These are phyloP conservation scores for Manis javanica DNA, from an alignment of 2,797 vertebrate genomes.

Conservation along the genomic window DNA sequence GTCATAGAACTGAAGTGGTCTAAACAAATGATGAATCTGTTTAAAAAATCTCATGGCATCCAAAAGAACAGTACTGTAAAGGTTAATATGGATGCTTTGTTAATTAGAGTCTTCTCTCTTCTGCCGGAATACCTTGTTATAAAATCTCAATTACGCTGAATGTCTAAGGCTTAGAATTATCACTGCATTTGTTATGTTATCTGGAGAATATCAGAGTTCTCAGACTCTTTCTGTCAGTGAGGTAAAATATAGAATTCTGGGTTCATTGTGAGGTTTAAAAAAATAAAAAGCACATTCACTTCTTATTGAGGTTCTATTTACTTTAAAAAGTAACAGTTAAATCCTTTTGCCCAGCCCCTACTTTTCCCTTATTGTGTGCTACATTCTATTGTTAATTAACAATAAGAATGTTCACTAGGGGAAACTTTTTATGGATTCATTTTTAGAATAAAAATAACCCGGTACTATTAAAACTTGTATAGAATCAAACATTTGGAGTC, in stretches of 20 bases:
- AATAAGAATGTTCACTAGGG: slow-evolving; percentile 70
- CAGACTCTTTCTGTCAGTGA: slow-evolving; percentile 7
- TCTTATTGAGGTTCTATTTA: slow-evolving; percentile 8
- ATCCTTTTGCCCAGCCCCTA: slow-evolving; percentile 2
- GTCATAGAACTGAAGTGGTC: slow-evolving; percentile 5
- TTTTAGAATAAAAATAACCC: slow-evolving; percentile 58
- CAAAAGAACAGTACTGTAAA: slow-evolving; percentile 25
- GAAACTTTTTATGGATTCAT: slow-evolving; percentile 63
- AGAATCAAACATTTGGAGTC: slow-evolving; percentile 16
- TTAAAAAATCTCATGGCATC: background rate
- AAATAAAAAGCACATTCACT: slow-evolving; percentile 41
- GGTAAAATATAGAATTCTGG: background rate
- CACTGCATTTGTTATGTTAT: background rate
- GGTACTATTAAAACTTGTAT: background rate
- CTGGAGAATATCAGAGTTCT: slow-evolving; percentile 18
- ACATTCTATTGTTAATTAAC: slow-evolving; percentile 78
- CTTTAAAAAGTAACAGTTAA: slow-evolving; percentile 55
- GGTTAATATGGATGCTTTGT: slow-evolving; percentile 53
- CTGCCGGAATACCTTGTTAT: slow-evolving; percentile 52
- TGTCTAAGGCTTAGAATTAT: background rate
- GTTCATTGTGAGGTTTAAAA: slow-evolving; percentile 53
- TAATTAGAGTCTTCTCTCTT: slow-evolving; percentile 57
- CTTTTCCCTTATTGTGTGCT: slow-evolving; percentile 76
- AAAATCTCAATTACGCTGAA: background rate
- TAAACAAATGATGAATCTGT: slow-evolving; percentile 57